Base-by-base conservation (phyloP, 2,888 invertebrate genomes). In the Pardosa pseudoannulata region DNA sequence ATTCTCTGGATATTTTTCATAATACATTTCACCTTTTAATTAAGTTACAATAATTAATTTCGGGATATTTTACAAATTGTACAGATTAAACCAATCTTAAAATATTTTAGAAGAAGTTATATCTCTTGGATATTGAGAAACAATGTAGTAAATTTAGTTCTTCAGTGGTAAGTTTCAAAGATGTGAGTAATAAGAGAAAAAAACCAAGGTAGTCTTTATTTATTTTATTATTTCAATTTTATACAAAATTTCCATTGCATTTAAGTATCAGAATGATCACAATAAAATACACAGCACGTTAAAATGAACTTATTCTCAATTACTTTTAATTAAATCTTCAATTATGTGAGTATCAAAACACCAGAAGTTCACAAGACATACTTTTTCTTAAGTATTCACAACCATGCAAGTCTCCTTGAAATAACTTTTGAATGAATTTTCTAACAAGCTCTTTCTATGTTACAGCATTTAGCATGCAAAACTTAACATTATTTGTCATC, bases 391-490 rank as follows among this genome's bases (percentile, higher is more conserved):
- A 31, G 31, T 65, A 65, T 31, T 31, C 31, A 80, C 67, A 65
- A 50, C 46, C 72, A 65, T 79, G 65, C 72, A 65, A 73, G 65
- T 41, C 39, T 76, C 29, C 41, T 76, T 6, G n/a, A 39, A 72
- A 62, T 46, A 28, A 16, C 28, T 23, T 67, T 39, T 31, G 28
- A 32, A 31, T 32, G 29, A 7, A 78, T 19, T 36, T 65, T 41
- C 32, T 79, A 70, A 36, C 74, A 82, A 82, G 82, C 82, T 76
- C 82, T 64, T 81, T 56, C 82, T 82, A 82, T 82, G 39, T 64
- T 82, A 82, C 82, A 82, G 75, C 82, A 32, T 23, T 56, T 39
- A 68, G 68, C 23, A 68, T n/a, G 68, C 27, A 68, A 39, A 39
- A 32, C 39, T 68, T 36, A 68, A 68, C 36, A 68, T 3, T 65